phyloP scores from a whole-genome alignment of 2,797 vertebrate species.

The Acanthis flammea region DNA sequence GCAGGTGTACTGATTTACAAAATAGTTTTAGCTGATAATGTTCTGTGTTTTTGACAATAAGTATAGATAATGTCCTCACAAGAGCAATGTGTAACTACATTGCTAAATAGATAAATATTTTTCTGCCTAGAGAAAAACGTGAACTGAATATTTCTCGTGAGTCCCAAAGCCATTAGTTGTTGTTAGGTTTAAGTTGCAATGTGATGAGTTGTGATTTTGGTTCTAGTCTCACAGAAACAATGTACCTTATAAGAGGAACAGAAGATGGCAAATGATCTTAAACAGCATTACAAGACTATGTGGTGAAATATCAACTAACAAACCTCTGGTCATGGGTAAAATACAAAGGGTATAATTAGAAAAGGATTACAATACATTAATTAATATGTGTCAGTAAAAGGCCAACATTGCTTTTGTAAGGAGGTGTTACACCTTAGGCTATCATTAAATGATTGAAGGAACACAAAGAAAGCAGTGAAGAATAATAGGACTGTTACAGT shows the following conservation, averaged over 20 bases:
- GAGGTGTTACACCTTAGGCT: not conserved
- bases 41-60: not conserved
- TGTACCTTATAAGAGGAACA: not conserved
- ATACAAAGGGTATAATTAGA: not conserved
- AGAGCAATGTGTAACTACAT: not conserved
- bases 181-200: not conserved
- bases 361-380: not conserved
- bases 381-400: not conserved
- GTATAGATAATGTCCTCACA: not conserved
- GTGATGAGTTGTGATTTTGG: not conserved
- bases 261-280: not conserved
- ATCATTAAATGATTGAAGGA: not conserved
- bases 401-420: not conserved
- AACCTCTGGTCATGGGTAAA: not conserved
- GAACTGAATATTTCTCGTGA: not conserved
- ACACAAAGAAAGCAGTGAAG: not conserved
- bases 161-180: not conserved
- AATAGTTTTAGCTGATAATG: not conserved
- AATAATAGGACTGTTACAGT: not conserved
- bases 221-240: not conserved
- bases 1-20: not conserved
- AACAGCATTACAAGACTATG: not conserved
- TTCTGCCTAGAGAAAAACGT: not conserved
- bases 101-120: not conserved
- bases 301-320: not conserved